Conservation (phyloP, 2,797 vertebrate species). For the Pipistrellus nathusii region DNA sequence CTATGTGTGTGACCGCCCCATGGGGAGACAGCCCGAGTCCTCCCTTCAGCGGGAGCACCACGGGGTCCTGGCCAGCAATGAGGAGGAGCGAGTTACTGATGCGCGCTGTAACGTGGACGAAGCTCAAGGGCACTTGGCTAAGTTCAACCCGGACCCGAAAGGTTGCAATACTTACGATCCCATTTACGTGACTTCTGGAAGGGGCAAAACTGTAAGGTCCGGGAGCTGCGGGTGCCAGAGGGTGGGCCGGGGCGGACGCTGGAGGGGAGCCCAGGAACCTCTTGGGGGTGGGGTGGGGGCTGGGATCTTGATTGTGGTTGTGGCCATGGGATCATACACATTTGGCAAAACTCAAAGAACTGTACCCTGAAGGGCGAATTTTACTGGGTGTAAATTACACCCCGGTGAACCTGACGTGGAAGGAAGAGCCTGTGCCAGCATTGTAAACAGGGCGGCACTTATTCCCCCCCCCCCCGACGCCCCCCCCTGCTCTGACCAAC, state of each 20-base stretch:
- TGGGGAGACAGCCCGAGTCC: background rate
- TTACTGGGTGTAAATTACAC: background rate
- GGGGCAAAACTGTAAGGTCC: background rate
- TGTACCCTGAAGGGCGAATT: background rate
- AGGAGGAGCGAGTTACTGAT: background rate
- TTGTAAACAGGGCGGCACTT: fast-evolving
- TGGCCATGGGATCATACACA: fast-evolving
- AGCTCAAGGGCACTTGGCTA: background rate
- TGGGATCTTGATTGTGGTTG: background rate
- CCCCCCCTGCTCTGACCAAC: fast-evolving
- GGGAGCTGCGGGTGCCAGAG: background rate
- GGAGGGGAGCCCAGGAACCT: background rate
- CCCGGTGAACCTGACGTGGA: fast-evolving
- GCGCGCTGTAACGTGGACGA: fast-evolving
- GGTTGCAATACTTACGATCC: fast-evolving
- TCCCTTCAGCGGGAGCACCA: background rate
- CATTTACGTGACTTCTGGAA: background rate
- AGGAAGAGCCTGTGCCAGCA: fast-evolving
- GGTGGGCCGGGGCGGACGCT: background rate
- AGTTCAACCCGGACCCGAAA: background rate
- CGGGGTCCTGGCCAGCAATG: fast-evolving
- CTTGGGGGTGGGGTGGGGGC: background rate
- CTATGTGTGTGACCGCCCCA: background rate
- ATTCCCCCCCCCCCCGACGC: too few relatives aligned
- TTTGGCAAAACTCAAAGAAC: background rate